Conservation (phyloP, 2,113 vertebrate species). For the Gobio gobio region DNA sequence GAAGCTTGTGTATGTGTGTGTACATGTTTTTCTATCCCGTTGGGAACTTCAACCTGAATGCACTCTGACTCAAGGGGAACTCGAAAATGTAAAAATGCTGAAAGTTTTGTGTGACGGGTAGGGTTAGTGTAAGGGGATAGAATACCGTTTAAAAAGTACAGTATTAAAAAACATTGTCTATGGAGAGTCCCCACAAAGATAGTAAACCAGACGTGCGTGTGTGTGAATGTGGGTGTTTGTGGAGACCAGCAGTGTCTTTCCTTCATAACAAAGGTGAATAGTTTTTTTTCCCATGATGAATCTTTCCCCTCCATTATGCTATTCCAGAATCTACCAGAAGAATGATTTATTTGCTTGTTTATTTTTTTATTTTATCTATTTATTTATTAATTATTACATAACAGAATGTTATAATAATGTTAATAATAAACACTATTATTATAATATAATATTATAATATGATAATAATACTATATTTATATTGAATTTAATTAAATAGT, state of each 20-base stretch:
- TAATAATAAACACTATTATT: not conserved
- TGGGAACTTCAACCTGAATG: too few relatives aligned
- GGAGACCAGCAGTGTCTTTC: not conserved
- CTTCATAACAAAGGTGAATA: too few relatives aligned
- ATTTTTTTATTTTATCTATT: too few relatives aligned
- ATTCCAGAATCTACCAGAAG: not conserved
- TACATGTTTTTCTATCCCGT: too few relatives aligned
- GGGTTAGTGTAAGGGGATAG: too few relatives aligned
- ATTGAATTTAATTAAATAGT: not conserved
- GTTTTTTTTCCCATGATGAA: too few relatives aligned
- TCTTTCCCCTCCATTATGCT: not conserved
- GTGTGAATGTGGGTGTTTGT: constrained; percentile 29
- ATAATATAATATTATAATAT: not conserved
- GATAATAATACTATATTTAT: not conserved
- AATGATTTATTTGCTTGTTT: not conserved
- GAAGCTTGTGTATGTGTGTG: constrained; percentile 56
- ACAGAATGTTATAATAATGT: not conserved
- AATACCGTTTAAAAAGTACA: too few relatives aligned
- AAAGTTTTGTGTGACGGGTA: too few relatives aligned
- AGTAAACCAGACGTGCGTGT: not conserved
- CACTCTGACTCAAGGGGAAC: too few relatives aligned
- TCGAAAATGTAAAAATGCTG: too few relatives aligned
- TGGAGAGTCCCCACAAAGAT: too few relatives aligned
- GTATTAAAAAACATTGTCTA: too few relatives aligned
- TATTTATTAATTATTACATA: not conserved